A percentile compares a stretch with the other conserved stretches of the same genome.
These are phyloP conservation scores for Nasua narica DNA, from an alignment of 2,797 vertebrate species.

Conservation along the genomic window DNA sequence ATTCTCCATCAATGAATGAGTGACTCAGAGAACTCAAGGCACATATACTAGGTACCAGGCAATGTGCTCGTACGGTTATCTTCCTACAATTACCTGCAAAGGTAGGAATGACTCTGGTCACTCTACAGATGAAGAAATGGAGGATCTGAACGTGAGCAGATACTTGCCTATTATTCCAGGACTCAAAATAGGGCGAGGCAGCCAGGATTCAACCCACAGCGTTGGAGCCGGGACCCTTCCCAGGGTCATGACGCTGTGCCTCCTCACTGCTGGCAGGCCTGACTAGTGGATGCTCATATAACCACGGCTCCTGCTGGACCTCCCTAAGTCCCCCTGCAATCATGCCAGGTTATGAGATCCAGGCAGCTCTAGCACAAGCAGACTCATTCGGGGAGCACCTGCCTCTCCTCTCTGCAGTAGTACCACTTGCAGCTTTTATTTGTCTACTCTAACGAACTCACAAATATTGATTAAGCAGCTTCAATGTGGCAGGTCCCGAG, in stretches of 20 bases:
- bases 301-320: neutral
- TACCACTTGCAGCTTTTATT: neutral
- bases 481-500: neutral
- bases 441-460: neutral
- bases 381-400: conserved; percentile 18
- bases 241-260: neutral
- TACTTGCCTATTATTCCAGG: neutral
- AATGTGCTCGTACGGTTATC: neutral
- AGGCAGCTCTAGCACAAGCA: conserved; percentile 16
- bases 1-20: neutral
- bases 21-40: conserved; percentile 2
- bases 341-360: conserved; percentile 52
- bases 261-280: neutral
- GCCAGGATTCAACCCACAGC: neutral
- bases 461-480: conserved; percentile 17
- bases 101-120: neutral
- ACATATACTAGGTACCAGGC: neutral
- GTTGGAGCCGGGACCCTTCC: neutral
- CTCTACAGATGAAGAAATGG: neutral
- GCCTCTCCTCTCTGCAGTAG: neutral
- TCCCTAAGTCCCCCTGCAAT: conserved; percentile 63
- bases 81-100: neutral
- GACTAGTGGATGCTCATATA: neutral
- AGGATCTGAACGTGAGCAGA: neutral
- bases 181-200: neutral